Evolutionary conservation across 2,888 invertebrate species (phyloP).

Genomic region (Hirtodrosophila trivittata): DNA sequence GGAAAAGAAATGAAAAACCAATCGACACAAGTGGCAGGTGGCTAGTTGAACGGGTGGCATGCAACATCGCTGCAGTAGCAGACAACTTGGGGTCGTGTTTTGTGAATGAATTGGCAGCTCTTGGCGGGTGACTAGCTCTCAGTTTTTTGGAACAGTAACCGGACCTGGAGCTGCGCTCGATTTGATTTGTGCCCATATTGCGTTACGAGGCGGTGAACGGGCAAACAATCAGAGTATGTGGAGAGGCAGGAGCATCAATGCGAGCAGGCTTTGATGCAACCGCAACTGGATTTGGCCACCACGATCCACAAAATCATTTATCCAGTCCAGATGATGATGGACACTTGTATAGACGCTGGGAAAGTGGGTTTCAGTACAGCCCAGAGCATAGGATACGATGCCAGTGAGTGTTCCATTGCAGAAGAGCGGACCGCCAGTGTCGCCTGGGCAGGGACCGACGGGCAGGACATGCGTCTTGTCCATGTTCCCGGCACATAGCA

Average conservation of each 20-base stretch:
- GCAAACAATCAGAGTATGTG: constrained; percentile 24
- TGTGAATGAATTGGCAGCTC: constrained; percentile 33
- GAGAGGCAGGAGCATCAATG: constrained; percentile 13
- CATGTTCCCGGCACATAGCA: constrained; percentile 23
- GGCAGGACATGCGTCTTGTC: constrained; percentile 2
- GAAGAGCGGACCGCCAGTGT: constrained; percentile 58
- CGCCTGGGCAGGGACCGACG: constrained; percentile 57
- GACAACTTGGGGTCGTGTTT: constrained; percentile 23
- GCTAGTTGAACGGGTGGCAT: not conserved
- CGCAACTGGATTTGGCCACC: constrained; percentile 14
- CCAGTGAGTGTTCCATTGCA: constrained; percentile 52
- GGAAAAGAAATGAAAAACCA: constrained; percentile 42
- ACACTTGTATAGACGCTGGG: constrained; percentile 54
- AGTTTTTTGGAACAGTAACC: too few species aligned
- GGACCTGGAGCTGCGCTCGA: constrained; percentile 17
- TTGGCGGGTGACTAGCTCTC: not conserved
- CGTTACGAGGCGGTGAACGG: constrained; percentile 7
- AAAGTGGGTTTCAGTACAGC: constrained; percentile 33
- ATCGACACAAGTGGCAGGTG: constrained; percentile 53
- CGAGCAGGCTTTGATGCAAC: constrained; percentile 3
- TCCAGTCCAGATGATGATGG: constrained; percentile 36
- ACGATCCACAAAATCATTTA: constrained; percentile 32
- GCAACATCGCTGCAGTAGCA: too few species aligned
- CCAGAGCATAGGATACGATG: constrained; percentile 53
- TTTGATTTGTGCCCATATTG: constrained; percentile 38